These are phyloP conservation scores for Periophthalmus magnuspinnatus DNA, from an alignment of 2,797 vertebrate species.

Conservation along the genomic window DNA sequence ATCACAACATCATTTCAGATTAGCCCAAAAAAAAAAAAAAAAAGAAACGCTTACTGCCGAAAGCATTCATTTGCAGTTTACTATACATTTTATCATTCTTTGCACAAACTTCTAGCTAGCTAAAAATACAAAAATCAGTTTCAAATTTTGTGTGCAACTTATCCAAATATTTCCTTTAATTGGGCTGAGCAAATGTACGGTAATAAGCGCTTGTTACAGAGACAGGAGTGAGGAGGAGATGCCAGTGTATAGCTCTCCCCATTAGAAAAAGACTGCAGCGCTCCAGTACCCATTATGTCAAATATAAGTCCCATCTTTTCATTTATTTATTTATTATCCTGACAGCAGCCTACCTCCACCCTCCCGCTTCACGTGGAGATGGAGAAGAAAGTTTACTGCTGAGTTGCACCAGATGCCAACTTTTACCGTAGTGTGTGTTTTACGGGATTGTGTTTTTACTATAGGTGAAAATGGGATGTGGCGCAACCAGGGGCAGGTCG, in stretches of 20 bases:
- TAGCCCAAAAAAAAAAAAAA: too few relatives aligned
- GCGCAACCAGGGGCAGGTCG: too few relatives aligned
- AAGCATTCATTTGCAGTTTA: background rate
- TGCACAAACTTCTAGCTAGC: background rate
- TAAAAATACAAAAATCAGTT: background rate
- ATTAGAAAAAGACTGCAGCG: conserved; percentile 36
- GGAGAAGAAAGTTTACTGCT: conserved; percentile 13
- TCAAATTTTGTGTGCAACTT: conserved; percentile 3
- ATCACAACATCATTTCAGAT: too few relatives aligned
- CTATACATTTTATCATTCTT: background rate
- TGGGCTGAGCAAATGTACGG: conserved; percentile 36
- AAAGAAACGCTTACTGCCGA: background rate
- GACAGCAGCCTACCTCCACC: conserved; percentile 27
- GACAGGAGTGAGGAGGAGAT: background rate
- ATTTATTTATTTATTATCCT: conserved; percentile 7
- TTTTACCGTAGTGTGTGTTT: conserved; percentile 1
- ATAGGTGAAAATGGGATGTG: background rate
- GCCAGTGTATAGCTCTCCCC: conserved; percentile 10
- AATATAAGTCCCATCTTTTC: conserved; percentile 41
- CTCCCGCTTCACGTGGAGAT: conserved; percentile 14
- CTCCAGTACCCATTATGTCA: conserved; percentile 39
- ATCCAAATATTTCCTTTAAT: conserved; percentile 35
- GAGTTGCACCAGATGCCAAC: conserved; percentile 17
- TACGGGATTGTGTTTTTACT: background rate
- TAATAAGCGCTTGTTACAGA: conserved; percentile 29